Percentiles rank a stretch among this genome's conserved stretches.
These are phyloP conservation scores for Sphaerodactylus townsendi DNA, from an alignment of 2,113 vertebrate genomes.

Conservation along the genomic window DNA sequence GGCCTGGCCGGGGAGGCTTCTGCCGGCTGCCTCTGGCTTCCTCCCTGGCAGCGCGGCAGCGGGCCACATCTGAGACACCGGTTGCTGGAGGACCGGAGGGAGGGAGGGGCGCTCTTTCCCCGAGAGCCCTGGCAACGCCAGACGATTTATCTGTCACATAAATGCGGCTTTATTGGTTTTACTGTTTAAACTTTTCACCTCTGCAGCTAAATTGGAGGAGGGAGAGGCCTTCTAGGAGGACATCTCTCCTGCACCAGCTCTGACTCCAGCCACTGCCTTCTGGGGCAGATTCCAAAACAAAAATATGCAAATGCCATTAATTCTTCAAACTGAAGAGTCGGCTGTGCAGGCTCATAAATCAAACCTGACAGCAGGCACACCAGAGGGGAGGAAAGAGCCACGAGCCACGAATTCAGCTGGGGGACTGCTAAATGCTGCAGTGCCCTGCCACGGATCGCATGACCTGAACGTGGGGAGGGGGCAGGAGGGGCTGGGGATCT, in stretches of 20 bases:
- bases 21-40: not conserved
- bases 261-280: slow-evolving; percentile 38
- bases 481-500: not conserved
- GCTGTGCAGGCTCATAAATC: slow-evolving; percentile 66
- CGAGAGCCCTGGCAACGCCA: slow-evolving; percentile 25
- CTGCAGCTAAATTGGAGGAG: slow-evolving; percentile 41
- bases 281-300: slow-evolving; percentile 66
- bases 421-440: too few relatives aligned
- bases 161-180: slow-evolving; percentile 70
- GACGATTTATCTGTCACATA: slow-evolving; percentile 70
- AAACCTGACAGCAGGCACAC: slow-evolving; percentile 53
- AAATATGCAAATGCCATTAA: slow-evolving; percentile 75
- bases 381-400: not conserved
- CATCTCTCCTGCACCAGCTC: not conserved
- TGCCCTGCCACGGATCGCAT: not conserved
- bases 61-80: not conserved
- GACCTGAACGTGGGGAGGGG: rapidly evolving
- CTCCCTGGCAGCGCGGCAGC: rapidly evolving
- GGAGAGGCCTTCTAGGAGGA: not conserved
- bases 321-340: slow-evolving; percentile 57
- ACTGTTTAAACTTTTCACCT: slow-evolving; percentile 77
- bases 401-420: not conserved
- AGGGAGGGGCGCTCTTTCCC: slow-evolving; percentile 24
- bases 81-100: not conserved
- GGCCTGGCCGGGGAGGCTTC: not conserved